phyloP scores from a whole-genome alignment of 2,888 invertebrate species.

The Tuberolachnus salignus region DNA sequence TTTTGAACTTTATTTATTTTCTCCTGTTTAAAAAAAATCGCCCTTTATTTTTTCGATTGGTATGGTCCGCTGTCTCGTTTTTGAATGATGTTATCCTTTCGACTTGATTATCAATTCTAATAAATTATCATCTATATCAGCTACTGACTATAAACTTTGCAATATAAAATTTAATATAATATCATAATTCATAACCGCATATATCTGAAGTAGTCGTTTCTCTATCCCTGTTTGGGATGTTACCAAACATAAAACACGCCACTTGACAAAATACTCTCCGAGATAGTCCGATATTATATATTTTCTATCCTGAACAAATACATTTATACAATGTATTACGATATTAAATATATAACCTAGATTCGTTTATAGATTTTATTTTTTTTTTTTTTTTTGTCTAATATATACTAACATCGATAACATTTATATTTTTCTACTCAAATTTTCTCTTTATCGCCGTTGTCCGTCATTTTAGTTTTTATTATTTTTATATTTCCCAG shows the following conservation, averaged over 20 bases:
- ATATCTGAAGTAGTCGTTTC: background rate
- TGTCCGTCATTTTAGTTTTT: background rate
- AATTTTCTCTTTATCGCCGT: background rate
- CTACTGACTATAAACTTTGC: no score
- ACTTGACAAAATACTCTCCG: conserved; percentile 16
- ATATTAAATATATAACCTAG: conserved; percentile 23
- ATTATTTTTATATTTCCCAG: background rate
- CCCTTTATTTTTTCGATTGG: no score
- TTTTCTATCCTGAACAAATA: background rate
- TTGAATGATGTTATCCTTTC: no score
- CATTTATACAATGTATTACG: conserved; percentile 6
- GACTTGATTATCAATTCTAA: no score
- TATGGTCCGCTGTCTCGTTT: no score
- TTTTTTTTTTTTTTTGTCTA: background rate
- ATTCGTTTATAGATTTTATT: background rate
- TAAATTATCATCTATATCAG: background rate
- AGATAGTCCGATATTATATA: conserved; percentile 5
- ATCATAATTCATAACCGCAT: background rate
- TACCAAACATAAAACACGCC: conserved; percentile 15
- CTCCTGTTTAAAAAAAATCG: no score
- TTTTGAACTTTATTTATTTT: no score
- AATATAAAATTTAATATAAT: conserved; percentile 14
- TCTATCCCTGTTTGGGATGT: background rate
- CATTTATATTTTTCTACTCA: background rate
- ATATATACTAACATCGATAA: background rate